phyloP scores from a whole-genome alignment of 2,113 vertebrate genomes.

The Mirounga angustirostris region DNA sequence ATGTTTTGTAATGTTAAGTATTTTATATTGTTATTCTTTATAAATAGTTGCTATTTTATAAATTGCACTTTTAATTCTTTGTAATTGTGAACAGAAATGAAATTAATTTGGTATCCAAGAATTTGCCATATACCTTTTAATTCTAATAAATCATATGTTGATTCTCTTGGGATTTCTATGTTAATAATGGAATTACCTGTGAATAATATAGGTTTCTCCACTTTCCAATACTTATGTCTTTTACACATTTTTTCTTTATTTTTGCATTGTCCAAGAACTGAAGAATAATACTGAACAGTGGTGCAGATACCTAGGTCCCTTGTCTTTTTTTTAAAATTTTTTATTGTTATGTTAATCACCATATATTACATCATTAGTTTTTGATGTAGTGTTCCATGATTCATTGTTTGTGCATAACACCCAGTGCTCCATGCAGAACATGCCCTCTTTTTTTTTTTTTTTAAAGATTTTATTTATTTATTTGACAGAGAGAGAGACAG shows the following conservation, averaged over 20 bases:
- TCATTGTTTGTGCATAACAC: no score
- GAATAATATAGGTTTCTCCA: neutral
- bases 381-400: no score
- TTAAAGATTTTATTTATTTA: no score
- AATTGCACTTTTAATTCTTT: conserved; percentile 21
- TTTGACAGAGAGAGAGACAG: no score
- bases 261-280: neutral
- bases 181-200: neutral
- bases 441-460: no score
- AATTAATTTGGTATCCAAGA: neutral
- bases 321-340: neutral
- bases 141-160: neutral
- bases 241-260: conserved; percentile 7
- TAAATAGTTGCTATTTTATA: neutral
- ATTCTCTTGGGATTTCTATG: neutral
- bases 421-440: no score
- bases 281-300: neutral
- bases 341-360: no score
- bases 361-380: no score
- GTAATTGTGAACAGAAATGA: neutral
- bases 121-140: neutral
- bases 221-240: neutral
- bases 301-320: neutral
- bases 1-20: neutral
- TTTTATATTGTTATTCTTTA: neutral